Base-by-base conservation (phyloP, 2,797 vertebrate species). In the Sebastes steindachneri region DNA sequence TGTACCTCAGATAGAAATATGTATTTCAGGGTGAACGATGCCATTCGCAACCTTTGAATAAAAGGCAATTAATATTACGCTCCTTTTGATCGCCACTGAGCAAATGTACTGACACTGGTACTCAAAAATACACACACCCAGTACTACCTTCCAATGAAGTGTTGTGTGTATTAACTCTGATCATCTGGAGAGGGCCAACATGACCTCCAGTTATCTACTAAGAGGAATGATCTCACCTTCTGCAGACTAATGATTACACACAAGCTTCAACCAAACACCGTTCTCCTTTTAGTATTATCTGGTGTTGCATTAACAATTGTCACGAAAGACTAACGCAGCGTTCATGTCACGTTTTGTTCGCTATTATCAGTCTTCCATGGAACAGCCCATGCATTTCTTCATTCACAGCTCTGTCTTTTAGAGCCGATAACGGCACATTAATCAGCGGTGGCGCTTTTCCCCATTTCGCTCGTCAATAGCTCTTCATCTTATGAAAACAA, bases 241-340 rank as follows among this genome's bases (percentile, higher is more conserved):
- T 77, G 41, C 67, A 73, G 45, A 33, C 8, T 66, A 69, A 73
- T 72, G 75, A 77, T 85, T 71, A 33, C n/a, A 71, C 23, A 48
- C 17, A 54, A 25, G 1, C 68, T n/a, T 63, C 33, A 33, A 14
- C 4, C 33, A 29, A 15, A 57, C 3, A 7, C 10, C 48, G 11
- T 17, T 57, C 19, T 57, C 23, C 28, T 69, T 69, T 48, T 1
- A 17, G 11, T 48, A 12, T 48, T 66, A 48, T 60, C 7, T 66
- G 57, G 2, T 74, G 28, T 29, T 41, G 5, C 2, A 0, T 65
- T 28, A 67, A 19, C 33, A 55, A 2, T 68, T 68, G 26, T 62
- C 63, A 35, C 19, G 15, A 9, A 53, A 79, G 15, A 64, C 17
- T 25, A 25, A 60, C 25, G 26, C 3, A 28, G 8, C 33, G 9